Evolutionary conservation across 2,888 invertebrate species (phyloP).

Genomic region (Notodonta dromedarius): DNA sequence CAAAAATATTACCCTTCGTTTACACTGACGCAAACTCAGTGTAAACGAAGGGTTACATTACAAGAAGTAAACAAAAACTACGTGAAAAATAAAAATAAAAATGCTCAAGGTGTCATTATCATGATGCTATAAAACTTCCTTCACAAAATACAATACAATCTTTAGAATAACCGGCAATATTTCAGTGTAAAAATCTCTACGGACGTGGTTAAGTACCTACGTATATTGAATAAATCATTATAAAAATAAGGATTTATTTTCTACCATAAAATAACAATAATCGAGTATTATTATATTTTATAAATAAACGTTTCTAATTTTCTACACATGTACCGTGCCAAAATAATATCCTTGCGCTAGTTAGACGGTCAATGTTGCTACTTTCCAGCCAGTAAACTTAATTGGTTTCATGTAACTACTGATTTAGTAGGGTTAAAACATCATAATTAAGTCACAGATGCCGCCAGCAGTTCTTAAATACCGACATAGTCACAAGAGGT

Average conservation of each 20-base stretch:
- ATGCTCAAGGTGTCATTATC: no score
- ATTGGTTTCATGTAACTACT: no score
- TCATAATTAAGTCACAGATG: no score
- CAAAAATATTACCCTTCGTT: no score
- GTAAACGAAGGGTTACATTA: no score
- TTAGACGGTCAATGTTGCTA: constrained; percentile 15
- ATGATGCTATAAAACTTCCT: no score
- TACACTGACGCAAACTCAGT: no score
- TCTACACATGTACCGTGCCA: constrained; percentile 67
- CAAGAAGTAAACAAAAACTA: no score
- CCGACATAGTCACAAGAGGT: no score
- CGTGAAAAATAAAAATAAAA: no score
- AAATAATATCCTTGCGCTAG: constrained; percentile 43
- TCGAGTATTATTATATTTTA: constrained; percentile 61
- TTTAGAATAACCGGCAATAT: neutral
- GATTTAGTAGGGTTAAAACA: neutral
- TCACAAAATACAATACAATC: neutral
- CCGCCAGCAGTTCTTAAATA: neutral
- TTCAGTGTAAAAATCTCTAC: constrained; percentile 5
- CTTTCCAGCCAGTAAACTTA: constrained; percentile 8
- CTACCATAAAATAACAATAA: constrained; percentile 42
- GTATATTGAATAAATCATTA: constrained; percentile 21
- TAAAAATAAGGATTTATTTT: constrained; percentile 41
- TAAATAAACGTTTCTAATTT: constrained; percentile 52
- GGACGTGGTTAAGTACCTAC: constrained; percentile 16